phyloP scores from a whole-genome alignment of 2,113 vertebrate genomes.

The Zosterops lateralis region DNA sequence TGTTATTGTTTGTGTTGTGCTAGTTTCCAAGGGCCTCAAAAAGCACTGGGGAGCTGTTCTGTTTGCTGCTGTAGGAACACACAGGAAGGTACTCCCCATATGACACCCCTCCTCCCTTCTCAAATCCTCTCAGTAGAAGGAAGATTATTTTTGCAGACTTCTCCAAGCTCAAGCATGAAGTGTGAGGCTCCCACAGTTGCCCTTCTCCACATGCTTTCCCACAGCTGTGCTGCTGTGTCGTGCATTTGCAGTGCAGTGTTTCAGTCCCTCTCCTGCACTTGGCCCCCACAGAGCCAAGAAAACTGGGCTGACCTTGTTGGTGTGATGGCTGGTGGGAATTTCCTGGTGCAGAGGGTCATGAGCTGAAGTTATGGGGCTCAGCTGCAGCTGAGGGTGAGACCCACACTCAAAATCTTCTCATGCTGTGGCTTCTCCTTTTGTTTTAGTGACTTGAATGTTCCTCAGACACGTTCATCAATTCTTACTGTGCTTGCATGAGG shows the following conservation, averaged over 20 bases:
- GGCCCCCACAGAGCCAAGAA: not conserved
- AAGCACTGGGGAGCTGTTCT: not conserved
- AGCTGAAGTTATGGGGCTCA: not conserved
- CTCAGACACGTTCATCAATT: not conserved
- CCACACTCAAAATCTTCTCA: not conserved
- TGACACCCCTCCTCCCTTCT: not conserved
- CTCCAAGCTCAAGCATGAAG: not conserved
- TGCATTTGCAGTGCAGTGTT: not conserved
- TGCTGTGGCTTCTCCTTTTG: not conserved
- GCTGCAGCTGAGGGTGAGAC: not conserved
- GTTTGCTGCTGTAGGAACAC: conserved; percentile 36
- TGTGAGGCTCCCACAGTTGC: not conserved
- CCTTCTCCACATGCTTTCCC: not conserved
- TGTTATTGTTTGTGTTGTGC: conserved; percentile 1
- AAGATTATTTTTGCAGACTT: conserved; percentile 52
- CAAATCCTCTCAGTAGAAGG: not conserved
- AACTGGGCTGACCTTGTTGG: not conserved
- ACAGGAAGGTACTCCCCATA: not conserved
- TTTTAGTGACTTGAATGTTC: accelerated
- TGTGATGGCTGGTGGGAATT: not conserved
- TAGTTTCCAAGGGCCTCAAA: conserved; percentile 19
- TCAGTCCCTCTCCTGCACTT: not conserved
- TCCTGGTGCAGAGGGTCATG: not conserved
- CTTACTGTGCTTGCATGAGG: not conserved
- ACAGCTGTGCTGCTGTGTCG: not conserved